Percentiles rank a stretch among this genome's conserved stretches.
These are phyloP conservation scores for Diadema setosum DNA, from an alignment of 35 echinoderm and acorn worm species.

Conservation along the genomic window DNA sequence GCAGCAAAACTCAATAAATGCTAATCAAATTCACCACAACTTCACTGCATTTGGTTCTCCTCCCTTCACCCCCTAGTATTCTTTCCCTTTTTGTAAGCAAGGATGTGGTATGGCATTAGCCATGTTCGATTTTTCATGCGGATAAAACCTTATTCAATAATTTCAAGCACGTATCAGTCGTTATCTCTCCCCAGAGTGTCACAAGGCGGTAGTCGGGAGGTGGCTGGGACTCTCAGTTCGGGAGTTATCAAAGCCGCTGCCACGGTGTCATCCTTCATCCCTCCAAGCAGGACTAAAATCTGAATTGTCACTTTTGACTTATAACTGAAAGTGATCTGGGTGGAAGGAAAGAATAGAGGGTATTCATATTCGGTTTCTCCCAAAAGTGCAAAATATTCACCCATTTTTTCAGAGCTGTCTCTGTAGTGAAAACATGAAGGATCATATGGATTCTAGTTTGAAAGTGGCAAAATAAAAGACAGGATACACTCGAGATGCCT, in stretches of 20 bases:
- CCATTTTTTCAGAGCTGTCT: too few species aligned
- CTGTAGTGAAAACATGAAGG: too few species aligned
- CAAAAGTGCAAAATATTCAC: too few species aligned
- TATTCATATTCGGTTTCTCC: neutral
- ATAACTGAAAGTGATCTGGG: constrained; percentile 7
- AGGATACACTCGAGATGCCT: too few species aligned
- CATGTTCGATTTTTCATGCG: constrained; percentile 20
- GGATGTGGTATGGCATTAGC: too few species aligned
- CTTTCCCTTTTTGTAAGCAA: too few species aligned
- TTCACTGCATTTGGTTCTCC: neutral
- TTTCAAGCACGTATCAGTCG: constrained; percentile 14
- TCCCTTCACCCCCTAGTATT: too few species aligned
- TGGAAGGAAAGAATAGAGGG: neutral
- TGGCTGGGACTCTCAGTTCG: neutral
- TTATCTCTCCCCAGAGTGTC: constrained; percentile 14
- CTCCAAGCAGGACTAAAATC: neutral
- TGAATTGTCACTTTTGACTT: constrained; percentile 19
- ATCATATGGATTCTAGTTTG: too few species aligned
- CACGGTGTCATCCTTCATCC: constrained; percentile 10
- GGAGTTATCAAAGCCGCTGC: neutral
- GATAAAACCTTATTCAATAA: constrained; percentile 24
- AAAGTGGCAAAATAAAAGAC: too few species aligned
- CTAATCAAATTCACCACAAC: constrained; percentile 14
- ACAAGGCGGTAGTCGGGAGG: neutral
- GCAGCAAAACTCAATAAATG: constrained; percentile 17